phyloP scores from a whole-genome alignment of 2,888 invertebrate genomes.

The Tachina lurida region DNA sequence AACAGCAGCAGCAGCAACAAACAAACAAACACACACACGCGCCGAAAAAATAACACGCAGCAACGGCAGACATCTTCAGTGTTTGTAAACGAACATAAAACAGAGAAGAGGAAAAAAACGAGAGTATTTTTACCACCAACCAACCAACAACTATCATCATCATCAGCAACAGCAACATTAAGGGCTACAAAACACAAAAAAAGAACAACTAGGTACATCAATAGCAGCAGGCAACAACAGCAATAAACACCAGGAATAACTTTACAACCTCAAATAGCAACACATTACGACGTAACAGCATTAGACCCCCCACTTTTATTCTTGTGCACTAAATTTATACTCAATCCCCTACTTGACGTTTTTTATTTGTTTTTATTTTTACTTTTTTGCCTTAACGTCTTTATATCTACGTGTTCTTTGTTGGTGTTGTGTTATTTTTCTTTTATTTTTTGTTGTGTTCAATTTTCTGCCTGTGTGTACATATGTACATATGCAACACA shows the following conservation, averaged over 20 bases:
- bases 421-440: slow-evolving; percentile 1
- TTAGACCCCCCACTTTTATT: slow-evolving; percentile 66
- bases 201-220: slow-evolving; percentile 46
- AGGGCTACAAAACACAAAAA: slow-evolving; percentile 48
- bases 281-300: slow-evolving; percentile 60
- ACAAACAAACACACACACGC: slow-evolving; percentile 2
- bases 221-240: slow-evolving; percentile 22
- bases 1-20: slow-evolving; percentile 29
- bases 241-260: slow-evolving; percentile 66
- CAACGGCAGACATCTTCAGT: slow-evolving; percentile 43
- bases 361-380: slow-evolving; percentile 43
- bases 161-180: slow-evolving; percentile 43
- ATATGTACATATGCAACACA: slow-evolving; percentile 58
- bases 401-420: slow-evolving; percentile 14
- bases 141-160: slow-evolving; percentile 51
- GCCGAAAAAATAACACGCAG: slow-evolving; percentile 16
- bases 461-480: slow-evolving; percentile 49
- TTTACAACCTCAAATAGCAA: slow-evolving; percentile 71
- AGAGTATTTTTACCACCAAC: slow-evolving; percentile 57
- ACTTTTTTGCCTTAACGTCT: slow-evolving; percentile 10
- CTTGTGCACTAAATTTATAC: slow-evolving; percentile 44
- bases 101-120: slow-evolving; percentile 58
- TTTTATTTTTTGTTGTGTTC: slow-evolving; percentile 25
- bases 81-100: slow-evolving; percentile 42
- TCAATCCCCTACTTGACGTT: slow-evolving; percentile 56